Evolutionary conservation across 2,797 vertebrate species (phyloP).

Genomic region (Streptopelia turtur): DNA sequence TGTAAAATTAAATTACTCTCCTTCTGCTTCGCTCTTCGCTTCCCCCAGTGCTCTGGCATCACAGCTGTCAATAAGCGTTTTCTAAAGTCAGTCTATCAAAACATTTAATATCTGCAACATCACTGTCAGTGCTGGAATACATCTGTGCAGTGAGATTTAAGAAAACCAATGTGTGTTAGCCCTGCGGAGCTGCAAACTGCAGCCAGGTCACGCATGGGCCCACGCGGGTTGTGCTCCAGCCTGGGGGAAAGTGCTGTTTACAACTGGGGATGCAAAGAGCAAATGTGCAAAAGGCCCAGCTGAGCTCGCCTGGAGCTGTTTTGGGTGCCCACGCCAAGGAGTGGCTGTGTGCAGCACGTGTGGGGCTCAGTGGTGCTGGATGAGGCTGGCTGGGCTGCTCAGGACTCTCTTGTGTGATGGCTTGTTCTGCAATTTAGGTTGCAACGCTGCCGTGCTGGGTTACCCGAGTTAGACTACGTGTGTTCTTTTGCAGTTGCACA

Average conservation of each 20-base stretch:
- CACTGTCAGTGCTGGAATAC: neutral
- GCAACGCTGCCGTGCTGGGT: neutral
- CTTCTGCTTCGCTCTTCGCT: neutral
- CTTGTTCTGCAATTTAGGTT: neutral
- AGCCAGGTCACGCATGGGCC: neutral
- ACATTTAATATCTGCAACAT: neutral
- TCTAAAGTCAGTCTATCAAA: neutral
- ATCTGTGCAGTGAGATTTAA: neutral
- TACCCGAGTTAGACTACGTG: too few relatives aligned
- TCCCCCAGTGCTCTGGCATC: neutral
- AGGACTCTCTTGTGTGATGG: too few relatives aligned
- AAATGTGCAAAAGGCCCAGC: neutral
- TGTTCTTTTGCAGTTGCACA: neutral
- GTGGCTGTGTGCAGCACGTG: rapidly evolving
- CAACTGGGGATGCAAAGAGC: neutral
- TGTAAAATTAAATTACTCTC: neutral
- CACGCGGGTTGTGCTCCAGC: neutral
- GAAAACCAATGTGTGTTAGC: neutral
- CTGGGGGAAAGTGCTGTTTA: rapidly evolving
- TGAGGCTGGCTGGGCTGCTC: neutral
- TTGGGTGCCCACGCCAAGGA: neutral
- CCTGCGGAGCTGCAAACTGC: neutral
- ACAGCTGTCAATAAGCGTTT: neutral
- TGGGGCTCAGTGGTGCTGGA: rapidly evolving
- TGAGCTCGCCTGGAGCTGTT: neutral